Conservation (phyloP, 1,140 invertebrate genomes). For the Drosophila cardini region DNA sequence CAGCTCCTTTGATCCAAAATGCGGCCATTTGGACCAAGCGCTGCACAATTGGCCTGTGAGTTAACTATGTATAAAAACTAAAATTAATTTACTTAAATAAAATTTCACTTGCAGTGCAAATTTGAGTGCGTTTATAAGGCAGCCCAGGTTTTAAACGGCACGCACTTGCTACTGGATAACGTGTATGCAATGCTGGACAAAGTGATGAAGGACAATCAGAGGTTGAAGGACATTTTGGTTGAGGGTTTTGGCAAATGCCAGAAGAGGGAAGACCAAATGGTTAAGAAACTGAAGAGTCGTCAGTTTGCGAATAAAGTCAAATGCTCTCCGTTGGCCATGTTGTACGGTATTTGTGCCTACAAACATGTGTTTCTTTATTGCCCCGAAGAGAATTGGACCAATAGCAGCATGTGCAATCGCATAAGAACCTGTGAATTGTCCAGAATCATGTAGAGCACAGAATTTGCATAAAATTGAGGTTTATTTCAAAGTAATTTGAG, state of each 20-base stretch:
- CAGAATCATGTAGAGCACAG: background rate
- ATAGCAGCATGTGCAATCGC: conserved; percentile 49
- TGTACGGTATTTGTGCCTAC: conserved; percentile 60
- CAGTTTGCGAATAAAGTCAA: conserved; percentile 50
- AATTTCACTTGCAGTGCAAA: conserved; percentile 35
- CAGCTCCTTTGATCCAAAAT: background rate
- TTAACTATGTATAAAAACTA: background rate
- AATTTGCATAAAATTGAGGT: conserved; percentile 6
- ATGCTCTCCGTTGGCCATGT: conserved; percentile 45
- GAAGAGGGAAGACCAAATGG: conserved; percentile 32
- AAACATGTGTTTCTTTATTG: conserved; percentile 53
- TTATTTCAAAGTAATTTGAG: conserved; percentile 6
- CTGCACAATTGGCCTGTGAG: background rate
- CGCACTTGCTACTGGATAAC: conserved; percentile 38
- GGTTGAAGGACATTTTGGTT: conserved; percentile 33
- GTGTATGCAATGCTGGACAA: conserved; percentile 35
- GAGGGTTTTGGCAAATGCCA: conserved; percentile 40
- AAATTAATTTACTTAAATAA: background rate
- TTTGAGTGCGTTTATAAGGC: conserved; percentile 45
- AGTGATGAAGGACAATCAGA: conserved; percentile 11
- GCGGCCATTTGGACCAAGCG: background rate
- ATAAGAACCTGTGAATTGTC: conserved; percentile 18
- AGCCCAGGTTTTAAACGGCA: conserved; percentile 38
- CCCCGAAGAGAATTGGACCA: conserved; percentile 50
- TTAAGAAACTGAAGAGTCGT: conserved; percentile 46